Evolutionary conservation across 1,140 invertebrate species (phyloP), one percentile per base, ranked within the genome.

Genomic region (Aphidius gifuensis): DNA sequence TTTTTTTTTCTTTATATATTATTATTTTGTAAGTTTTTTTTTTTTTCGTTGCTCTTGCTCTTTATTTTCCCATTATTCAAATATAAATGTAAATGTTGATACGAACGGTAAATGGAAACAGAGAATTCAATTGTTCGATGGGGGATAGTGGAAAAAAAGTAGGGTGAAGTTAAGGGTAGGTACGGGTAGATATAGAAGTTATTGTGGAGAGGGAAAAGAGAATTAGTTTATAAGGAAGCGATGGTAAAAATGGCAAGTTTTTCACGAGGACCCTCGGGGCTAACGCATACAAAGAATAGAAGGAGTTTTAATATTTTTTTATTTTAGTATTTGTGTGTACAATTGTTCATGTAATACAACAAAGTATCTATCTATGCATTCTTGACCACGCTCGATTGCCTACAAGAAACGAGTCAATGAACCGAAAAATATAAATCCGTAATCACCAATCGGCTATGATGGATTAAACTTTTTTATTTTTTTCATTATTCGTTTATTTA

Each of bases 61-160:
- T 81, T 80, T 79, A 80, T 78, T 79, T 79, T 77, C 68, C 78
- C 76, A 81, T 81, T 81, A 81, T 81, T 81, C 79, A 81, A 80
- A 81, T 81, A 81, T 80, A 80, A 80, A 81, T 80, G 80, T 81
- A 81, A 81, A 81, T 80, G 80, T 81, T 81, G 78, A 79, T 81
- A 81, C 78, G 80, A 80, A 81, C 77, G 79, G 78, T 78, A 80
- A 80, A 80, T 78, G 76, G 78, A 81, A 79, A 80, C 78, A 80
- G 78, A 80, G 78, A 80, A 81, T 81, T 81, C 76, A 80, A 81
- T 81, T 81, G 80, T 81, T 78, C 66, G 65, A 62, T 71, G 68
- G 45, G 23, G 23, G 23, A 32, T 58, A 50, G 68, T 53, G 53
- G 42, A 66, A 65, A 66, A 65, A 66, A 64, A 61, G 70, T 67